Evolutionary conservation across 2,113 vertebrate genomes (phyloP), one percentile per base, ranked within the genome.

Genomic region (Xiphophorus hellerii): DNA sequence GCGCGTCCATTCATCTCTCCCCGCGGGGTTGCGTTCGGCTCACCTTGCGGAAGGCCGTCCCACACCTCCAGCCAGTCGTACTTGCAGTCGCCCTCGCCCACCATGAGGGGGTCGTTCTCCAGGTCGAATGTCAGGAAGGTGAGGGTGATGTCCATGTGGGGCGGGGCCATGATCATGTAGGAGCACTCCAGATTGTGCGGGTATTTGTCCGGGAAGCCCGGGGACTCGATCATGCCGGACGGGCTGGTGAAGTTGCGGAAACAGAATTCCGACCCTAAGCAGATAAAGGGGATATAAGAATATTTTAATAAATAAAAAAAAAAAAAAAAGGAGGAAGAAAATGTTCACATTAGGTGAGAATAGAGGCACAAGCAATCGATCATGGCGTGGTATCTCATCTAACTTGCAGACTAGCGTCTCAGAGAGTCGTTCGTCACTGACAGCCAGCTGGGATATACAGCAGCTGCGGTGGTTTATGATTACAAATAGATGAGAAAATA

Each of bases 21-120:
- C 10, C 14, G 22, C 17, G 35, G 35, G 31, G 14, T 13, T 29
- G n/a, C 25, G 11, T 69, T 14, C 20, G 20, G 35, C 96, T 96
- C 92, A 99, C 98, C 97, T 80, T 97, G 95, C 0, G 97, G 98
- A 84, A 99, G 95, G 7, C 98, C 98, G 0, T 99, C 98, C 98
- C 98, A 99, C 92, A 99, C 96, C 78, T 98, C 97, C 88, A 99
- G 95, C 97, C 97, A 99, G 87, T 99, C 98, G 0, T 99, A 99
- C 86, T 98, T 98, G 96, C 98, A 99, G 86, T 98, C 97, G 60
- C 96, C 96, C 87, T 98, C 97, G 20, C 96, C 97, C 0, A 95
- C 91, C 92, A 96, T 95, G 89, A 99, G 90, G 15, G 98, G 98
- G 91, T 99, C 98, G 0, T 98, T 96, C 92, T 99, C 98, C 0